Conservation (phyloP, 1,140 invertebrate genomes). For the Megalonaias nervosa region DNA sequence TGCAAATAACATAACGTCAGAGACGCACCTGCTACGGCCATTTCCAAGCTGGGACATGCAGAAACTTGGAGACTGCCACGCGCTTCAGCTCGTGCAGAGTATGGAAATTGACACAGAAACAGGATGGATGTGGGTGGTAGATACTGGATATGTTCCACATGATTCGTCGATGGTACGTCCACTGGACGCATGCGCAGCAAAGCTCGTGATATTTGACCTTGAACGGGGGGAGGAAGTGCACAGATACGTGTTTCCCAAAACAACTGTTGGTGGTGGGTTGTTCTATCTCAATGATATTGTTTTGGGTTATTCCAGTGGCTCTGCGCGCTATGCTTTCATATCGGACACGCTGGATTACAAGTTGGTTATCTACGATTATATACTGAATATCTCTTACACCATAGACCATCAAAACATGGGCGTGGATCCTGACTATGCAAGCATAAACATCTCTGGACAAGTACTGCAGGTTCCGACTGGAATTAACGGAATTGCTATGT, state of each 20-base stretch:
- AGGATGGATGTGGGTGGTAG: conserved; percentile 58
- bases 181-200: conserved; percentile 46
- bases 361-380: conserved; percentile 48
- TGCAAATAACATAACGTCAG: neutral
- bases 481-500: conserved; percentile 46
- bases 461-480: conserved; percentile 10
- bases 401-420: conserved; percentile 45
- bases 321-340: conserved; percentile 50
- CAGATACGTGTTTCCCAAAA: conserved; percentile 39
- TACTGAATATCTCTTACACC: conserved; percentile 26
- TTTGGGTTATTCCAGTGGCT: conserved; percentile 38
- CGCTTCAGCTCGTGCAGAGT: conserved; percentile 54
- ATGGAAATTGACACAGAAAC: conserved; percentile 56
- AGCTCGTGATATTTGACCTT: conserved; percentile 54
- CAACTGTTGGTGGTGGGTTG: conserved; percentile 22
- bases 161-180: conserved; percentile 8
- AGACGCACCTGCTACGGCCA: conserved; percentile 36
- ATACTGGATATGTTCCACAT: conserved; percentile 31
- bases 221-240: conserved; percentile 33
- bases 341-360: conserved; percentile 43
- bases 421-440: conserved; percentile 23
- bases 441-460: conserved; percentile 24
- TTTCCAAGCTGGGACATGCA: conserved; percentile 55
- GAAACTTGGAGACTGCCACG: conserved; percentile 43
- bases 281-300: conserved; percentile 58